phyloP scores from a whole-genome alignment of 2,797 vertebrate species.

The Gymnoscopelus braueri region DNA sequence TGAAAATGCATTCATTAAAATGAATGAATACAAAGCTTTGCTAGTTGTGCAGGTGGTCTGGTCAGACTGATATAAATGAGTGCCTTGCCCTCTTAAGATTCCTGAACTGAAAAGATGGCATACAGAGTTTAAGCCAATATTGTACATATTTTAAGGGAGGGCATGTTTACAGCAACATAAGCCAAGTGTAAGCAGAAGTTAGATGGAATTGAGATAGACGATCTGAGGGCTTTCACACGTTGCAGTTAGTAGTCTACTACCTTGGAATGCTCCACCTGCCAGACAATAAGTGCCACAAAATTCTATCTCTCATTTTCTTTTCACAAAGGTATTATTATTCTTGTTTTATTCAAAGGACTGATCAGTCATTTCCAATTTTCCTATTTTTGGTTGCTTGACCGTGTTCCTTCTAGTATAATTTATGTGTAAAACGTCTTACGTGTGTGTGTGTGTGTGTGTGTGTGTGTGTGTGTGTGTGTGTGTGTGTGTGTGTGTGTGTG shows the following conservation, averaged over 20 bases:
- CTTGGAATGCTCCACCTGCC: constrained; percentile 3
- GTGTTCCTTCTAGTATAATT: too few species aligned
- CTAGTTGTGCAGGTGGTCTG: constrained; percentile 21
- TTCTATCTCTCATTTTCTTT: not conserved
- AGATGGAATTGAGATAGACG: constrained; percentile 54
- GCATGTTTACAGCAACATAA: constrained; percentile 56
- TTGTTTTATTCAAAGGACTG: too few species aligned
- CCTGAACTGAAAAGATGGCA: constrained; percentile 56
- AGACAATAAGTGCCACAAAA: not conserved
- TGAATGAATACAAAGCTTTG: too few species aligned
- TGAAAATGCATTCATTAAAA: too few species aligned
- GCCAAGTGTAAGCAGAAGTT: constrained; percentile 51
- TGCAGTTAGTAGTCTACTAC: constrained; percentile 13
- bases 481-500: too few species aligned
- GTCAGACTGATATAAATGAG: constrained; percentile 26
- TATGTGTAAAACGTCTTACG: too few species aligned
- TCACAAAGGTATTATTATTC: too few species aligned
- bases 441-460: too few species aligned
- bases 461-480: too few species aligned
- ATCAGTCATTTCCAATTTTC: too few species aligned
- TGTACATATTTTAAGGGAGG: constrained; percentile 55
- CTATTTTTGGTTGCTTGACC: too few species aligned
- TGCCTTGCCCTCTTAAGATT: constrained; percentile 16
- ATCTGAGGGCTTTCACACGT: constrained; percentile 31
- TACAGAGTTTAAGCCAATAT: constrained; percentile 34